These are phyloP conservation scores for Chalcis sispes DNA, from an alignment of 2,888 invertebrate genomes.

Conservation along the genomic window DNA sequence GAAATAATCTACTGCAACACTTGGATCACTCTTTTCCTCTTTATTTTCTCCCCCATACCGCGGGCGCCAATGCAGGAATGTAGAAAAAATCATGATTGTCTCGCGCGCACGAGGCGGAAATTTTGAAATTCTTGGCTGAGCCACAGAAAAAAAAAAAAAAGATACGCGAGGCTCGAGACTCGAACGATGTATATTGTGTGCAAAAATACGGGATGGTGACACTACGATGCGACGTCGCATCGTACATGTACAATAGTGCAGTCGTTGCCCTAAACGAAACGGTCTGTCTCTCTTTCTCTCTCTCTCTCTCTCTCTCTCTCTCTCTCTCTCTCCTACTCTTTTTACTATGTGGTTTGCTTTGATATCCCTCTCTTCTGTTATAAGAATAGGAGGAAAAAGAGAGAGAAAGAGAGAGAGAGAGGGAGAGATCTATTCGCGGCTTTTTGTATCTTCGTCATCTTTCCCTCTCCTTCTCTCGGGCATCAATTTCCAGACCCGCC, in stretches of 20 bases:
- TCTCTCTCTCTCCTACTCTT: background rate
- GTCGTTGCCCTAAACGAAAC: slow-evolving; percentile 47
- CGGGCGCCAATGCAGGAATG: slow-evolving; percentile 40
- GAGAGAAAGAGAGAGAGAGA: slow-evolving; percentile 18
- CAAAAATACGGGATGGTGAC: background rate
- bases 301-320: slow-evolving; percentile 20
- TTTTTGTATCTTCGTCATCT: slow-evolving; percentile 47
- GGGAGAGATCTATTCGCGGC: slow-evolving; percentile 60
- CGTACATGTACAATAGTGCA: background rate
- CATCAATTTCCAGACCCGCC: slow-evolving; percentile 64
- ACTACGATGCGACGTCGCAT: background rate
- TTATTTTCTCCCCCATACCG: background rate
- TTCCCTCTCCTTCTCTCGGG: slow-evolving; percentile 21
- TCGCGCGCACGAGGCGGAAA: slow-evolving; percentile 39
- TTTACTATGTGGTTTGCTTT: background rate
- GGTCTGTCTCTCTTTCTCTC: slow-evolving; percentile 26
- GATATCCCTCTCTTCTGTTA: background rate
- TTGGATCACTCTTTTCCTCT: background rate
- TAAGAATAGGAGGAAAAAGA: no score
- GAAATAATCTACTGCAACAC: slow-evolving; percentile 42
- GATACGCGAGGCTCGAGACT: no score
- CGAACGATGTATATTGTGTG: background rate
- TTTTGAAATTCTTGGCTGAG: slow-evolving; percentile 52
- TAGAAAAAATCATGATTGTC: slow-evolving; percentile 54
- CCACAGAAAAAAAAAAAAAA: no score